These are phyloP conservation scores for Illadopsis cleaveri DNA, from an alignment of 2,113 vertebrate species.

Conservation along the genomic window DNA sequence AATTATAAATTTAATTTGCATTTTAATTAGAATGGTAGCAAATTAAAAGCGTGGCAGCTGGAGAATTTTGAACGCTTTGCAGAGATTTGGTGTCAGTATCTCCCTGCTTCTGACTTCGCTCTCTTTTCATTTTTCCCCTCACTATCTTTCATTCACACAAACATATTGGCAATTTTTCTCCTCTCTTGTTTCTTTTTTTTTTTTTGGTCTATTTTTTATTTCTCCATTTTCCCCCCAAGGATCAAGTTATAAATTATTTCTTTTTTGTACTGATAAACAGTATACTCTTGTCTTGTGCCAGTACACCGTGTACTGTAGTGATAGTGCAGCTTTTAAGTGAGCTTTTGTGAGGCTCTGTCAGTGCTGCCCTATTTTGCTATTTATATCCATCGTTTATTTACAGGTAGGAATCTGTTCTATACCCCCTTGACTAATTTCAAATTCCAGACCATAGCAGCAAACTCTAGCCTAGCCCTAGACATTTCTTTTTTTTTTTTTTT, in stretches of 20 bases:
- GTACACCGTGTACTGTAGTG: constrained; percentile 15
- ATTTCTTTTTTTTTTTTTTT: not conserved
- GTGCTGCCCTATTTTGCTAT: not conserved
- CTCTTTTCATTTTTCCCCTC: constrained; percentile 73
- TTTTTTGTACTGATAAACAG: constrained; percentile 65
- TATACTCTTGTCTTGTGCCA: constrained; percentile 58
- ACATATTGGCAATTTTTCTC: constrained; percentile 69
- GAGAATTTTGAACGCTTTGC: constrained; percentile 98
- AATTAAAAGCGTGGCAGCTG: constrained; percentile 99
- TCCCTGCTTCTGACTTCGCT: constrained; percentile 79
- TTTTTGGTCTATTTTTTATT: constrained; percentile 33
- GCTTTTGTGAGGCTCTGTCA: constrained; percentile 34
- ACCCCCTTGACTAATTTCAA: not conserved
- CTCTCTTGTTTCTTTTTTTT: constrained; percentile 19
- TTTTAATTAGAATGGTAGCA: constrained; percentile 99
- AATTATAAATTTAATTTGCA: constrained; percentile 99
- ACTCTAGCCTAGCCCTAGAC: not conserved
- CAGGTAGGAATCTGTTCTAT: constrained; percentile 43
- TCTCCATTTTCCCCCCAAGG: constrained; percentile 39
- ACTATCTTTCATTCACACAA: constrained; percentile 80
- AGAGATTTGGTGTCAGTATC: constrained; percentile 86
- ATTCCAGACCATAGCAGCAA: not conserved
- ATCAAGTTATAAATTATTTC: constrained; percentile 72
- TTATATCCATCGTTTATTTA: constrained; percentile 38
- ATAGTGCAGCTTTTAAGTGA: constrained; percentile 39